These are phyloP conservation scores for Diorhabda carinulata DNA, from an alignment of 1,140 invertebrate genomes.

Conservation along the genomic window DNA sequence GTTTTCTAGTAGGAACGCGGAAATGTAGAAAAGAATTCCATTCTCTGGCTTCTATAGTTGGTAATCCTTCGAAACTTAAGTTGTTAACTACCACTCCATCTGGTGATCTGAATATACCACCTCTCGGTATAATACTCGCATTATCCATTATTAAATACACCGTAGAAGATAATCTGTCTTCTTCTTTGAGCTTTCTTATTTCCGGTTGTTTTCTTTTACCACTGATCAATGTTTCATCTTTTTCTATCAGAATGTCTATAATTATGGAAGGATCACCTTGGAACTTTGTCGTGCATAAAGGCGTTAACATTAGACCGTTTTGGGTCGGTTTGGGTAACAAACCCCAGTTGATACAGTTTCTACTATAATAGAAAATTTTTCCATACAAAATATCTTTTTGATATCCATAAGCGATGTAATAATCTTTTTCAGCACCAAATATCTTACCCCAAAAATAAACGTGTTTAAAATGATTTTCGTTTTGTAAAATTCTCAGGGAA, in stretches of 20 bases:
- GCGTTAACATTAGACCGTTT: conserved; percentile 56
- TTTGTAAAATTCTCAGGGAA: conserved; percentile 65
- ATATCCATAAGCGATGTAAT: conserved; percentile 70
- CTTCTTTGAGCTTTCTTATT: conserved; percentile 64
- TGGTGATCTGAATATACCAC: conserved; percentile 63
- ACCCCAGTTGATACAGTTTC: conserved; percentile 64
- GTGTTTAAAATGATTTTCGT: conserved; percentile 70
- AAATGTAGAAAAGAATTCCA: conserved; percentile 66
- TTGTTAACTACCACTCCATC: conserved; percentile 65
- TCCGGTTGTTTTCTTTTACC: conserved; percentile 38
- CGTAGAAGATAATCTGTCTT: conserved; percentile 65
- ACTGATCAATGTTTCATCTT: conserved; percentile 39
- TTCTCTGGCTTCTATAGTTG: conserved; percentile 55
- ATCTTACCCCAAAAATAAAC: conserved; percentile 74
- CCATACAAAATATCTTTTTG: conserved; percentile 61
- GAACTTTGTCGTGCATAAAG: conserved; percentile 52
- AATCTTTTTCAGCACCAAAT: conserved; percentile 62
- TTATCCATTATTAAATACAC: conserved; percentile 67
- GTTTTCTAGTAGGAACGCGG: conserved; percentile 60
- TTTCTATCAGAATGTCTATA: conserved; percentile 50
- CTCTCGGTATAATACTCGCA: conserved; percentile 65
- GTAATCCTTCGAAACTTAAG: conserved; percentile 62
- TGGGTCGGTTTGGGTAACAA: conserved; percentile 60
- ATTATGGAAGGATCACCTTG: conserved; percentile 55
- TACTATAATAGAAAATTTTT: conserved; percentile 67